Evolutionary conservation across 2,888 invertebrate genomes (phyloP).

Genomic region (Thymelicus lineola): DNA sequence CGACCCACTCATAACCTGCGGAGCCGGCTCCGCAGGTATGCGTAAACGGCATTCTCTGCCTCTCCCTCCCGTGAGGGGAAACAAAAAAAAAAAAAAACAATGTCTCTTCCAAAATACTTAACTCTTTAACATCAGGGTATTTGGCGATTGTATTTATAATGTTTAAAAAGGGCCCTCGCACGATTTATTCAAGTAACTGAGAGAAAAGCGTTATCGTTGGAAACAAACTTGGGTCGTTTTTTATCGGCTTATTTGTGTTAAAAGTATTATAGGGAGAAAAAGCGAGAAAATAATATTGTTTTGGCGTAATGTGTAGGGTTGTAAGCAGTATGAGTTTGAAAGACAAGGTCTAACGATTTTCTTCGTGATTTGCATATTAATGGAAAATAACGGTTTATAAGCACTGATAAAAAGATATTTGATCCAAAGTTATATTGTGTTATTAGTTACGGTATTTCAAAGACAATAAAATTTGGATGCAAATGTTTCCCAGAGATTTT

Average conservation of each 20-base stretch:
- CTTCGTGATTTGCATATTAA: background rate
- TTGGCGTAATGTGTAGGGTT: conserved; percentile 32
- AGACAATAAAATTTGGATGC: no score
- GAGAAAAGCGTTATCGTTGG: conserved; percentile 54
- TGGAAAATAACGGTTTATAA: background rate
- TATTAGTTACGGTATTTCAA: no score
- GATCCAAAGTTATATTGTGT: no score
- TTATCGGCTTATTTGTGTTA: conserved; percentile 65
- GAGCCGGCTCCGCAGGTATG: no score
- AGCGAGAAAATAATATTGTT: conserved; percentile 57
- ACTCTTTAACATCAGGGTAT: conserved; percentile 40
- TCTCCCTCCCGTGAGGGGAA: no score
- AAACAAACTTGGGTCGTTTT: conserved; percentile 60
- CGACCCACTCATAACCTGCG: no score
- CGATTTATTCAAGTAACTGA: conserved; percentile 59
- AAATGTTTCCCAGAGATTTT: no score
- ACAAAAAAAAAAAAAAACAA: no score
- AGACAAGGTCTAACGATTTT: background rate
- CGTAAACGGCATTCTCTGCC: no score
- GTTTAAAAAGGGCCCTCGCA: conserved; percentile 51
- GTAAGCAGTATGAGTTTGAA: conserved; percentile 20
- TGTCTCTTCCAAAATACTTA: conserved; percentile 23
- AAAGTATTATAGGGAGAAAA: conserved; percentile 55
- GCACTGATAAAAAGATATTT: no score
- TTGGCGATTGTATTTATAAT: conserved; percentile 59